Conservation (phyloP, 2,888 invertebrate genomes). For the Sminthurides aquaticus region DNA sequence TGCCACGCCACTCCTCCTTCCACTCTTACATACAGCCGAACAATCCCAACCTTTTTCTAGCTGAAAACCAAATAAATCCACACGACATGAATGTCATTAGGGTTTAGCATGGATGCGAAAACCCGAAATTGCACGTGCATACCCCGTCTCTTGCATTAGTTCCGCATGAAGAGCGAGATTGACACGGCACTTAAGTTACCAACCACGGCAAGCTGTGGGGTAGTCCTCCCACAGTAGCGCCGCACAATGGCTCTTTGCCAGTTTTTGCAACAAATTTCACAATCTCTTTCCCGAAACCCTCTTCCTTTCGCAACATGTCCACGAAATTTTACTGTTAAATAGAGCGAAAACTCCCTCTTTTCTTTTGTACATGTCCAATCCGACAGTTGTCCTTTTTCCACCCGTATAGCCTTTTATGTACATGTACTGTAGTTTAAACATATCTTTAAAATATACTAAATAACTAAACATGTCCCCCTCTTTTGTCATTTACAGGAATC, state of each 20-base stretch:
- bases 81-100: background rate
- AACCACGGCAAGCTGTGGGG: background rate
- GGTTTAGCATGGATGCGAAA: background rate
- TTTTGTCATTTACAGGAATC: slow-evolving; percentile 59
- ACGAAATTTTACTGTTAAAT: too few species aligned
- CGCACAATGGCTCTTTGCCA: background rate
- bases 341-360: background rate
- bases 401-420: too few species aligned
- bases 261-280: background rate
- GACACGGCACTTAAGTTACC: background rate
- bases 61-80: too few species aligned
- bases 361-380: background rate
- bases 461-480: slow-evolving; percentile 2
- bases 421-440: too few species aligned
- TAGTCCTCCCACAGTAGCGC: background rate
- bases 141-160: background rate
- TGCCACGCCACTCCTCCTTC: too few species aligned
- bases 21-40: too few species aligned
- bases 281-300: background rate
- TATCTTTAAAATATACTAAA: background rate
- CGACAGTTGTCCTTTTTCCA: background rate
- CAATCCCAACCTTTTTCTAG: too few species aligned
- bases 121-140: background rate
- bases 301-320: too few species aligned
- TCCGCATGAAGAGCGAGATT: background rate